Base-by-base conservation (phyloP, 2,888 invertebrate species). In the Mesorhabditis spiculigera region DNA sequence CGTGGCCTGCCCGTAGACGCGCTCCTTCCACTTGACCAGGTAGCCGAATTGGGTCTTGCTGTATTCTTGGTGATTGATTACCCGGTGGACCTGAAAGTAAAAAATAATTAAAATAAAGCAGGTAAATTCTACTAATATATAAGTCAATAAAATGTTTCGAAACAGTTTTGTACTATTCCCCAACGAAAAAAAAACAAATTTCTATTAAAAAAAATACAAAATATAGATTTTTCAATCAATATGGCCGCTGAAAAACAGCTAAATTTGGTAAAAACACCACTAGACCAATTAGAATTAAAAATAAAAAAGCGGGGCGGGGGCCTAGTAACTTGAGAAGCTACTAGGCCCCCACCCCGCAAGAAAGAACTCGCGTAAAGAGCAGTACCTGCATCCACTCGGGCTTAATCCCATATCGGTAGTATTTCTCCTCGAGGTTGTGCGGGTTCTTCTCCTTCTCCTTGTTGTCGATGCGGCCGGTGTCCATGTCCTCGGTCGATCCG, bases 21-120 rank as follows among this genome's bases (percentile, higher is more conserved):
- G 89, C 86, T 98, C 97, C 66, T 95, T 90, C 98, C 98, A 99
- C 87, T 99, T 99, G 0, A 97, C 93, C 79, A 98, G 89, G 88
- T 92, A 99, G 85, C 92, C 90, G 0, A 91, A 91, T 71, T 80
- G 80, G 13, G 77, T 79, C 71, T 86, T 86, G 10, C 74, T 78
- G 73, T 82, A 83, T 63, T 75, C 74, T 86, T 86, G 91, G 87
- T 97, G 96, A 88, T 97, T 97, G 79, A 98, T 93, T 43, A 98
- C 93, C 65, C 98, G 91, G 86, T 97, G 95, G 0, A 88, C 73
- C 73, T 75, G 45, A 58, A 67, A 28, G 4, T 69, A 93, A 91
- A n/a, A 16, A 13, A 50, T 28, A 28, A 28, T 28, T 28, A 28
- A 89, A 28, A 28, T 28, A 28, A 28, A 28, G 28, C 28, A 28